Base-by-base conservation (phyloP, 2,888 invertebrate species). In the Ellobium chinense region DNA sequence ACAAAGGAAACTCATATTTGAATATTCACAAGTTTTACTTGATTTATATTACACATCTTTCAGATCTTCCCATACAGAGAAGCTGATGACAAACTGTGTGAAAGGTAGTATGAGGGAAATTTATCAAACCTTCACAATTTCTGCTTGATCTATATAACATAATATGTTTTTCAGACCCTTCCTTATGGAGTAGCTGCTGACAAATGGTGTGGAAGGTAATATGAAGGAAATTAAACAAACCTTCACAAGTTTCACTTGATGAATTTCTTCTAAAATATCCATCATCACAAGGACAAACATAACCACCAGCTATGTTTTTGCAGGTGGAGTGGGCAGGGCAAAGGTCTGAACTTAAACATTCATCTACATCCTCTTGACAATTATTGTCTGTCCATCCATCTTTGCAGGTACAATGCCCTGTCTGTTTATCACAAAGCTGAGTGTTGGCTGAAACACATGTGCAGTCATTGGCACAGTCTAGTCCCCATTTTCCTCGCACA, bases 341-440 rank as follows among this genome's bases (percentile, higher is more conserved):
- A 2, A 58, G 9, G 18, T n/a, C 65, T 37, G 46, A 29, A 36
- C 2, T 54, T 18, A 24, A 27, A 21, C 83, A 83, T 29, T 83
- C 83, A 37, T 77, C 58, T 18, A 70, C 34, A 39, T 83, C 78
- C n/a, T 9, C 27, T 12, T 54, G 36, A 80, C 83, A 84, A 12
- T 14, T 31, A 12, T 7, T 24, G 9, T 82, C 82, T 0, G 7
- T 39, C 84, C 84, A 84, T 1, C 81, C 84, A 2, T 31, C 14
- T 12, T 80, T 80, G 60, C 83, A 83, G 12, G 34, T 58, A 31
- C 77, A 77, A 5, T 36, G 56, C 12, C 77, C 77, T 2, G 66
- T 24, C 9, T 58, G 36, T 54, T 36, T 46, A 29, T 77, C 60
- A 68, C 77, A 77, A 0, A 7, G 24, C 27, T 5, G 31, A n/a